Conservation (phyloP, 2,113 vertebrate species). For the Cheirogaleus medius region DNA sequence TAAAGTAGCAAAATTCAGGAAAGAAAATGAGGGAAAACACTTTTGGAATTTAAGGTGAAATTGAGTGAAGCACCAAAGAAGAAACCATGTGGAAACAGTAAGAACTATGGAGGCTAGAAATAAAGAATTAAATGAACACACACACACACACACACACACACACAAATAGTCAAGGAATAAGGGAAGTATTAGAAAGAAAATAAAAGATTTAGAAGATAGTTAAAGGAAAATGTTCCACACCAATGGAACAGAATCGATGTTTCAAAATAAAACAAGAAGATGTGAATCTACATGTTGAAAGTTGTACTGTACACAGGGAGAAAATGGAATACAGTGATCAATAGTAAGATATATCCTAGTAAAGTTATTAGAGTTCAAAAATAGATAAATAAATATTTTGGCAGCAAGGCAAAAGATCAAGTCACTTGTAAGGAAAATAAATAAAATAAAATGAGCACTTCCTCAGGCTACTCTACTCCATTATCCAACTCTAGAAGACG, state of each 20-base stretch:
- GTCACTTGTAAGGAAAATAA: neutral
- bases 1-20: neutral
- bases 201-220: neutral
- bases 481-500: neutral
- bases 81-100: neutral
- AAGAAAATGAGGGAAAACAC: neutral
- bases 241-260: neutral
- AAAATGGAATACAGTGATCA: neutral
- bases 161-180: neutral
- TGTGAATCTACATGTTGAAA: neutral
- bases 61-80: neutral
- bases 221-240: neutral
- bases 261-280: neutral
- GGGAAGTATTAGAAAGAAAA: neutral
- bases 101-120: neutral
- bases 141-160: neutral
- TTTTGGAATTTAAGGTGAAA: neutral
- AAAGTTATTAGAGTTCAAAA: constrained; percentile 19
- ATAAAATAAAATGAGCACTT: neutral
- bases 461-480: neutral
- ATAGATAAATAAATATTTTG: neutral
- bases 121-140: neutral
- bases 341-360: neutral
- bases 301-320: neutral
- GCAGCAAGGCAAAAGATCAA: neutral